A percentile compares a stretch with the other conserved stretches of the same genome.
phyloP scores from a whole-genome alignment of 2,797 vertebrate species.

The Caiman crocodilus region DNA sequence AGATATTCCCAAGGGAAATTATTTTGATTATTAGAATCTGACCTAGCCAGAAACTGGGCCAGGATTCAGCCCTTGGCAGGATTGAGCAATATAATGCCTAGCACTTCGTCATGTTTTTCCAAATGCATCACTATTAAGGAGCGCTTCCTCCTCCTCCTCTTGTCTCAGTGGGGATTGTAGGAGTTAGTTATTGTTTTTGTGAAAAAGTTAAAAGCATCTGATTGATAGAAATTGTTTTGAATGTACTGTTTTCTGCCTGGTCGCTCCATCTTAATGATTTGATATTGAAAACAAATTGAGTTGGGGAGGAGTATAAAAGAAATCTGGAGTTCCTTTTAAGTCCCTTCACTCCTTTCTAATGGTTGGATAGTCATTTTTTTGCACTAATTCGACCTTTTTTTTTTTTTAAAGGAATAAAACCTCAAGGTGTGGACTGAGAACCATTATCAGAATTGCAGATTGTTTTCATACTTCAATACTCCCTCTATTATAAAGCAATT shows the following conservation, averaged over 20 bases:
- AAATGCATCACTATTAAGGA: background rate
- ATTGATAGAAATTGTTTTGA: background rate
- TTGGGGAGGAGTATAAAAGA: background rate
- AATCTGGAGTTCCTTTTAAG: background rate
- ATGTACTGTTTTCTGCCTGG: background rate
- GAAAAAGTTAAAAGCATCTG: background rate
- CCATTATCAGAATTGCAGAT: background rate
- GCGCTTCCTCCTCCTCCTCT: background rate
- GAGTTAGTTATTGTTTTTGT: background rate
- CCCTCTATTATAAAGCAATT: constrained; percentile 54
- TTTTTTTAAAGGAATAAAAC: constrained; percentile 54
- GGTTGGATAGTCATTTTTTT: background rate
- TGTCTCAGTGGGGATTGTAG: background rate
- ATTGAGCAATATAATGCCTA: background rate
- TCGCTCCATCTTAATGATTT: background rate
- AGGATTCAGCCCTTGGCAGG: background rate
- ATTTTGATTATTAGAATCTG: background rate
- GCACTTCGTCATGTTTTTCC: background rate
- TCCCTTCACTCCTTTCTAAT: background rate
- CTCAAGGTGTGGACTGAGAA: constrained; percentile 59
- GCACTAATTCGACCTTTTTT: background rate
- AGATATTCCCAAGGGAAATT: background rate
- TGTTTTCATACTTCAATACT: constrained; percentile 61
- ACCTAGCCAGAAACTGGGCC: background rate
- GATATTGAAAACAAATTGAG: background rate